Evolutionary conservation across 1,140 invertebrate species (phyloP), one percentile per base, ranked within the genome.

Genomic region (Papilio xuthus): DNA sequence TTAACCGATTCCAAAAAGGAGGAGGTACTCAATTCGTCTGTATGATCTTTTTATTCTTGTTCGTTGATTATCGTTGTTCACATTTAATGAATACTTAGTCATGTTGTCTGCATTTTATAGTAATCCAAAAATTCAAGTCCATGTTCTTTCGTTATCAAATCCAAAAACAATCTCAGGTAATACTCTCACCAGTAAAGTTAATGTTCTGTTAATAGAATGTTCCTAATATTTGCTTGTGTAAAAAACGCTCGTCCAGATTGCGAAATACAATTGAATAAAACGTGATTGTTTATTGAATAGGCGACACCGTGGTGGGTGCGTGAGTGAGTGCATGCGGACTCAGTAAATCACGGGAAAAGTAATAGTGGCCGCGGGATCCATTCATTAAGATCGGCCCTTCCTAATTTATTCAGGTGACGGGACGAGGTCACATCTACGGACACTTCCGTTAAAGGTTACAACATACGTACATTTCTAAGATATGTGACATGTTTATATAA

Each of bases 401-500:
- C 85, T 89, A 87, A 88, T 89, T 89, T 89, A 89, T 89, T 88
- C 86, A 89, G 81, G 85, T 89, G 88, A 87, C 85, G 79, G 79
- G 80, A 78, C 80, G 82, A 63, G 78, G 77, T 78, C 79, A n/a
- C 28, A 23, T 73, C 13, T 47, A 42, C 42, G 70, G 32, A 85
- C 81, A 79, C 82, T 82, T 84, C 83, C 80, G 82, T 78, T 76
- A 80, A 77, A 77, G 73, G 18, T 50, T 50, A 50, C 15, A 15
- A 13, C 47, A 50, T 50, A 13, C 47, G 18, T 50, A 50, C 47
- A 50, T 50, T 50, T 50, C 47, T 50, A 50, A 50, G 47, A 50
- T 18, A 50, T 6, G 32, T 37, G 32, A 37, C 32, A 37, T 37
- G 32, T 6, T 37, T 1, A 37, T 37, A 37, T 37, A 7, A 47